Evolutionary conservation across 2,113 vertebrate genomes (phyloP).

Genomic region (Clinocottus analis): DNA sequence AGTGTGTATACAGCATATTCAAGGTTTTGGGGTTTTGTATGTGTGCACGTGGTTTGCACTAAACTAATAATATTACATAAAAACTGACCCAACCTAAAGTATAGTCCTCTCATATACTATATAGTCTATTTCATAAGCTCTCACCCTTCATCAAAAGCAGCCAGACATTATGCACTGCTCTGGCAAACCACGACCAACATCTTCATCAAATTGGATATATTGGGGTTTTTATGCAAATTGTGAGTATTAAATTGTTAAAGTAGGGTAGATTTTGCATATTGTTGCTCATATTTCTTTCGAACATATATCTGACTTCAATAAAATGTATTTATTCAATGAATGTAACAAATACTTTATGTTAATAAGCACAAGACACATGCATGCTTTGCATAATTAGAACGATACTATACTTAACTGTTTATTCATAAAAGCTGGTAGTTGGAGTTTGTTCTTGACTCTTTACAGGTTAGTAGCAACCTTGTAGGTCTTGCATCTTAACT

Average conservation of each 20-base stretch:
- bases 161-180: neutral
- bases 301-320: neutral
- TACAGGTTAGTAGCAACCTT: conserved; percentile 30
- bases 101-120: neutral
- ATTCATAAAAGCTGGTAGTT: conserved; percentile 27
- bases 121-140: neutral
- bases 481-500: conserved; percentile 46
- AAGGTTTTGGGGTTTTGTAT: neutral
- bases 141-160: neutral
- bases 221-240: conserved; percentile 32
- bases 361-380: conserved; percentile 1
- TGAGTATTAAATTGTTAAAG: conserved; percentile 5
- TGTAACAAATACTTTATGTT: conserved; percentile 21
- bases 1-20: neutral
- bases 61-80: neutral
- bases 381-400: neutral
- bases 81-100: neutral
- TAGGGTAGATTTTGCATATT: neutral
- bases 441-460: conserved; percentile 22
- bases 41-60: neutral
- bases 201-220: conserved; percentile 29
- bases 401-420: neutral
- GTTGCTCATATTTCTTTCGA: neutral
- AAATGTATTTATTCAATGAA: neutral
- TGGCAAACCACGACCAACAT: neutral